Evolutionary conservation across 2,113 vertebrate genomes (phyloP), one percentile per base, ranked within the genome.

Genomic region (Saguinus midas): DNA sequence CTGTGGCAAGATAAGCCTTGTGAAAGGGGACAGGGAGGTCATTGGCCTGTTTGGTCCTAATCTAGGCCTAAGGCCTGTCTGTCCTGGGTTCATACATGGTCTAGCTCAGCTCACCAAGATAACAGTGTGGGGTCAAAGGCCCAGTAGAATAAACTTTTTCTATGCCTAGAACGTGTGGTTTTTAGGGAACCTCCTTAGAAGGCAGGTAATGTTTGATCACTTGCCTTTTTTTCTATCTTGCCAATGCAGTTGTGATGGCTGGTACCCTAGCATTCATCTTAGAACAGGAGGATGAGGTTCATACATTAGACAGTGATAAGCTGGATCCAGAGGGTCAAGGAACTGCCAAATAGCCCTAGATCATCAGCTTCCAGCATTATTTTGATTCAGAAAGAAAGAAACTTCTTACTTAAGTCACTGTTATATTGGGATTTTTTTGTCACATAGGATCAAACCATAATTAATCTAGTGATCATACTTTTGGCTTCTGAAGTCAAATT

Each of bases 331-430:
- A 92, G 79, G 75, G 16, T 5, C 29, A 50, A 87, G 75, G 61
- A 70, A 78, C 57, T 25, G 20, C 18, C 52, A 40, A 5, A 40
- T 45, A 92, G 43, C 25, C 45, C 57, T 66, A 52, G 23, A 25
- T 37, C 43, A 14, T n/a, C 14, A 52, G 21, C 35, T 66, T 93
- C 55, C 13, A 37, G 55, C 7, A 23, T 58, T 89, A 32, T 81
- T 95, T 86, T 87, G 79, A 87, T 40, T 90, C 35, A 87, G 37
- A 84, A 90, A 43, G 29, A 84, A 82, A 57, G 20, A 73, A 84
- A 81, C 18, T 79, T 68, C 52, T 96, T 73, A 7, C 61, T 84
- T 52, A 73, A 45, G 10, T 91, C 70, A 52, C 9, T 25, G 16
- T 43, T 82, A 43, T 21, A 11, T 35, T 85, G 43, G 48, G 40